phyloP scores from a whole-genome alignment of 2,113 vertebrate genomes.

The Burhinus oedicnemus region DNA sequence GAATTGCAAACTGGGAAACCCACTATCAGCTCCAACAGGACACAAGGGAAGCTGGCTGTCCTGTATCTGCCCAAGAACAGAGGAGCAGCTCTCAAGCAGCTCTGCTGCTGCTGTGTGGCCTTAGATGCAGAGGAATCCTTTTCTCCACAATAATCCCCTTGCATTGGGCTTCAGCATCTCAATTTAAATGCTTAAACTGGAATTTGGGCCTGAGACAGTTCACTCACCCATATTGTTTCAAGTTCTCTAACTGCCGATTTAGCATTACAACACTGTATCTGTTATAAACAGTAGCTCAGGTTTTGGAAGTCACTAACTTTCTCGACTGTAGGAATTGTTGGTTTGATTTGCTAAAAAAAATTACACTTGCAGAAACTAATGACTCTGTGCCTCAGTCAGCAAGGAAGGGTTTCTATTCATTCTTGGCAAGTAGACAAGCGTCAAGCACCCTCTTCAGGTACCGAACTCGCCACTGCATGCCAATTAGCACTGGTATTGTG shows the following conservation, averaged over 20 bases:
- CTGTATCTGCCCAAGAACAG: neutral
- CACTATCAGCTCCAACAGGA: neutral
- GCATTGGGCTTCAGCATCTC: neutral
- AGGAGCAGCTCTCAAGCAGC: neutral
- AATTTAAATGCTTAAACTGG: neutral
- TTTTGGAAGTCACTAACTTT: neutral
- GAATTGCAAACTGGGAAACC: neutral
- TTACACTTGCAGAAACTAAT: neutral
- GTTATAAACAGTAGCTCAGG: neutral
- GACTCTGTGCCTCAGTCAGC: neutral
- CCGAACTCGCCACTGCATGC: accelerated
- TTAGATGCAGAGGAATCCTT: neutral
- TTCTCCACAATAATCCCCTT: neutral
- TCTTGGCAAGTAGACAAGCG: neutral
- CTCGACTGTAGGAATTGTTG: neutral
- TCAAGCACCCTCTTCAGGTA: neutral
- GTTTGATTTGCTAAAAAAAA: neutral
- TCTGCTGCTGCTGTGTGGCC: neutral
- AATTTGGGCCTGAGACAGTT: neutral
- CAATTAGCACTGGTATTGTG: neutral
- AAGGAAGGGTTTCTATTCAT: neutral
- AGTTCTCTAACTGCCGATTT: neutral
- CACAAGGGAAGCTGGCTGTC: neutral
- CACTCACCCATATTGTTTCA: neutral
- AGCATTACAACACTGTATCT: neutral